phyloP scores from a whole-genome alignment of 2,888 invertebrate genomes.

The Trissonchulus sp. region DNA sequence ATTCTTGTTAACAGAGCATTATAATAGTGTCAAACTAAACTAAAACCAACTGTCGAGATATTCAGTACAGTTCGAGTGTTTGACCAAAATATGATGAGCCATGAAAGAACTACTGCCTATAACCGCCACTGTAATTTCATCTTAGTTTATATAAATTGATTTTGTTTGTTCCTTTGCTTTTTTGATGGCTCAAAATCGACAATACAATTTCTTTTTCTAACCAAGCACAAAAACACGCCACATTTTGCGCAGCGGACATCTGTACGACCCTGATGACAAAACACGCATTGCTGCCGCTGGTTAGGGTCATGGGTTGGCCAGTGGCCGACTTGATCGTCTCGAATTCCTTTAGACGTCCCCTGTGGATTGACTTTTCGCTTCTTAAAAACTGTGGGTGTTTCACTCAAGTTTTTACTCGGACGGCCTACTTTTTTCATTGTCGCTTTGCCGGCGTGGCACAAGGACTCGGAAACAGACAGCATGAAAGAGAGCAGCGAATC shows the following conservation, averaged over 20 bases:
- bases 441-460: not conserved
- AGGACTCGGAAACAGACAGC: not conserved
- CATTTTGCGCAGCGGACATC: conserved; percentile 1
- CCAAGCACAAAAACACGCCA: conserved; percentile 10
- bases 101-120: too few species aligned
- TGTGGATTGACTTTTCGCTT: not conserved
- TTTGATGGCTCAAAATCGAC: too few species aligned
- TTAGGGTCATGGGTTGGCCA: conserved; percentile 17
- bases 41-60: too few species aligned
- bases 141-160: too few species aligned
- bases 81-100: too few species aligned
- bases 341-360: not conserved
- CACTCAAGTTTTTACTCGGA: not conserved
- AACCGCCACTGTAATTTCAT: too few species aligned
- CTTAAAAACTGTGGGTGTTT: not conserved
- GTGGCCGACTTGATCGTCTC: not conserved
- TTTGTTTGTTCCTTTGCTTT: too few species aligned
- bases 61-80: too few species aligned
- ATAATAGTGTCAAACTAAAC: too few species aligned
- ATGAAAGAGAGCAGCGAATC: not conserved
- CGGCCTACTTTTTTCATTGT: not conserved
- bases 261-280: not conserved
- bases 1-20: too few species aligned
- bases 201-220: not conserved
- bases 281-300: not conserved